Percentiles rank a stretch among this genome's conserved stretches.
These are phyloP conservation scores for Meteorus cinctellus DNA, from an alignment of 2,888 invertebrate genomes.

Conservation along the genomic window DNA sequence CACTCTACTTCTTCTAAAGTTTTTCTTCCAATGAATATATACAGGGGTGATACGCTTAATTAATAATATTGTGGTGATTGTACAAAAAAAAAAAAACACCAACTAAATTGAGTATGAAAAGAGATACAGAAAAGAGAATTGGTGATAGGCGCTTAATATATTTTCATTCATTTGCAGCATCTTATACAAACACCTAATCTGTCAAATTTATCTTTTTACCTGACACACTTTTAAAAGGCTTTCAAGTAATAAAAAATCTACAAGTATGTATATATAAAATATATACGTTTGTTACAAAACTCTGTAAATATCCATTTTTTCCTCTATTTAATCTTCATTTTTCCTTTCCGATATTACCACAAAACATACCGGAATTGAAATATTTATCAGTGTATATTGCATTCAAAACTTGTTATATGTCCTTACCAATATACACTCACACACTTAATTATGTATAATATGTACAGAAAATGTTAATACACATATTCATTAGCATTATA, in stretches of 20 bases:
- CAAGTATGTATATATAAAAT: constrained; percentile 60
- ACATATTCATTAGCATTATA: constrained; percentile 22
- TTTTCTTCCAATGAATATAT: too few species aligned
- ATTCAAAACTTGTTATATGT: constrained; percentile 4
- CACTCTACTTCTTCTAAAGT: too few species aligned
- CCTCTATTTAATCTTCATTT: constrained; percentile 19
- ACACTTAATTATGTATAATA: constrained; percentile 19
- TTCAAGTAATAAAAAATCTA: constrained; percentile 35
- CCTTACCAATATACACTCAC: constrained; percentile 12
- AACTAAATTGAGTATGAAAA: neutral
- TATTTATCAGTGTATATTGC: neutral
- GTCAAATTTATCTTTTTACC: constrained; percentile 46
- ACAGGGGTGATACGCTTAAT: too few species aligned
- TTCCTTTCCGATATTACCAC: constrained; percentile 10
- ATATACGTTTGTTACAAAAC: constrained; percentile 59
- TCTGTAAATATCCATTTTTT: constrained; percentile 58
- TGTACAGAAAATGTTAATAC: constrained; percentile 32
- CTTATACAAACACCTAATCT: constrained; percentile 63
- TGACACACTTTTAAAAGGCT: neutral
- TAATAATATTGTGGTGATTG: too few species aligned
- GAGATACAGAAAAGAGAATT: constrained; percentile 13
- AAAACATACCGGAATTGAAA: constrained; percentile 16
- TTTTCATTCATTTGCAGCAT: constrained; percentile 59
- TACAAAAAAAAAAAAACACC: too few species aligned
- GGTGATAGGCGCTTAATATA: constrained; percentile 17